A percentile compares a stretch with the other conserved stretches of the same genome.
These are phyloP conservation scores for Leptinotarsa tumamoca DNA, from an alignment of 2,888 invertebrate species.

Conservation along the genomic window DNA sequence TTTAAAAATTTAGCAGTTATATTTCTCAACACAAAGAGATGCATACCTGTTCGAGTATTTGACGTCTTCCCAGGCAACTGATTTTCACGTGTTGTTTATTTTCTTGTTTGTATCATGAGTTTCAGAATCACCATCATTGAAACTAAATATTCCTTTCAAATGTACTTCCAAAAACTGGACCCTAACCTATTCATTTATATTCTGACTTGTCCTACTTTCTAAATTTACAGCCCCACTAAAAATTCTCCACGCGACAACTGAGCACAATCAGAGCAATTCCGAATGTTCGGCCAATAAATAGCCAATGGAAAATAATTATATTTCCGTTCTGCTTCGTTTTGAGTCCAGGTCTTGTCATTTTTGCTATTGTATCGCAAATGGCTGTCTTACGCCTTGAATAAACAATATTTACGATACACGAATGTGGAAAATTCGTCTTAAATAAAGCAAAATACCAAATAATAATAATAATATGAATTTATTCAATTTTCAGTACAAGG, in stretches of 20 bases:
- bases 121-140: not conserved
- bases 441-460: not conserved
- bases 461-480: no score
- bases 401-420: conserved; percentile 33
- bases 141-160: not conserved
- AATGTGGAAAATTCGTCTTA: not conserved
- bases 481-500: no score
- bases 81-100: conserved; percentile 1
- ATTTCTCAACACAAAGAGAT: no score
- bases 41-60: no score
- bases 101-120: not conserved
- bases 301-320: conserved; percentile 38
- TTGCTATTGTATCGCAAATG: conserved; percentile 36
- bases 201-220: conserved; percentile 52
- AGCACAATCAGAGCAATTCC: conserved; percentile 39
- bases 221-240: conserved; percentile 53
- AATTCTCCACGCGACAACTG: conserved; percentile 53
- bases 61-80: no score
- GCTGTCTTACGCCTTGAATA: conserved; percentile 38
- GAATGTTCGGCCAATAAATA: conserved; percentile 40
- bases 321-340: conserved; percentile 40
- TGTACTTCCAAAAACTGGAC: conserved; percentile 21
- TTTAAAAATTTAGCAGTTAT: no score
- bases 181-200: conserved; percentile 24
- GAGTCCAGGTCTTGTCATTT: conserved; percentile 29